These are phyloP conservation scores for Elysia chlorotica DNA, from an alignment of 1,140 invertebrate genomes.

Conservation along the genomic window DNA sequence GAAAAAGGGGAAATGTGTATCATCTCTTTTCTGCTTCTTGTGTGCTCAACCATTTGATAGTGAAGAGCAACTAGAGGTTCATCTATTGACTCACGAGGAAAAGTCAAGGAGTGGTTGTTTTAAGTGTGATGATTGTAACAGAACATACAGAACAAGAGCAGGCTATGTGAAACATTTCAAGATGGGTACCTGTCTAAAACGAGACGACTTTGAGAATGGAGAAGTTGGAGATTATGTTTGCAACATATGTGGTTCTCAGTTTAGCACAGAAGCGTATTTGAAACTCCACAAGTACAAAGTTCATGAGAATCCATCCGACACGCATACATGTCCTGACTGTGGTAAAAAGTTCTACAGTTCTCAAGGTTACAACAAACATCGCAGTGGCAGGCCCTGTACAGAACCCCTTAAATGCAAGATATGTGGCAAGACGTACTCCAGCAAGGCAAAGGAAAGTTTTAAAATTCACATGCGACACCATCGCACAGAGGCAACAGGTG, in stretches of 20 bases:
- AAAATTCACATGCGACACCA: slow-evolving; percentile 31
- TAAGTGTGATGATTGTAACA: slow-evolving; percentile 25
- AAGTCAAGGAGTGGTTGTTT: slow-evolving; percentile 2
- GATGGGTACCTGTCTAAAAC: slow-evolving; percentile 28
- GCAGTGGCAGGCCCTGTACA: slow-evolving; percentile 21
- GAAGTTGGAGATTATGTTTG: slow-evolving; percentile 18
- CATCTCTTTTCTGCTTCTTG: slow-evolving; percentile 17
- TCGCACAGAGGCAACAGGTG: slow-evolving; percentile 20
- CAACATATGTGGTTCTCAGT: slow-evolving; percentile 20
- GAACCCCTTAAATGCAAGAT: slow-evolving; percentile 24
- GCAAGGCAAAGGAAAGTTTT: slow-evolving; percentile 30
- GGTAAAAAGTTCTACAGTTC: slow-evolving; percentile 27
- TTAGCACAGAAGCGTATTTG: slow-evolving; percentile 18
- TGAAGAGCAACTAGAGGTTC: slow-evolving; percentile 18
- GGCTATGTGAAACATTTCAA: slow-evolving; percentile 29
- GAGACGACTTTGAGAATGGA: slow-evolving; percentile 26
- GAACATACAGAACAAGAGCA: slow-evolving; percentile 22
- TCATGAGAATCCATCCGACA: slow-evolving; percentile 26
- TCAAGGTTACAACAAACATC: slow-evolving; percentile 22
- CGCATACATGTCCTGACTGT: slow-evolving; percentile 23
- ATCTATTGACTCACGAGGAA: slow-evolving; percentile 18
- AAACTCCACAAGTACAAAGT: slow-evolving; percentile 27
- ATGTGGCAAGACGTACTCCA: slow-evolving; percentile 29
- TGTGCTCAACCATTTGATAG: slow-evolving; percentile 21
- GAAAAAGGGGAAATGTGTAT: slow-evolving; percentile 11